Base-by-base conservation (phyloP, 1,140 invertebrate species). In the Holotrichia oblita region DNA sequence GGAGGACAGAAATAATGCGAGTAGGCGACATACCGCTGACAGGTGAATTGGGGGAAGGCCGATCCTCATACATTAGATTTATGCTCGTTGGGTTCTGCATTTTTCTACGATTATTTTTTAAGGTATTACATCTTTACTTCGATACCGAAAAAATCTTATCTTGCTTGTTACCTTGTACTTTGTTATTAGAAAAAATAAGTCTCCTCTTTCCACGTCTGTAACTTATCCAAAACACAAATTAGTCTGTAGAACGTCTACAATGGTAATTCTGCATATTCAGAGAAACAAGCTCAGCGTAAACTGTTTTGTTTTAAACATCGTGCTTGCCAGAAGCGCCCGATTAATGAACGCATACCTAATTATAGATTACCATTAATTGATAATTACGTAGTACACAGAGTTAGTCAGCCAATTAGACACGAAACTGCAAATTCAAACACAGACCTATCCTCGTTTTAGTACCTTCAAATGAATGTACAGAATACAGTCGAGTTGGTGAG, bases 281-380 rank as follows among this genome's bases (percentile, higher is more conserved):
- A 55, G 12, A 17, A 55, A 17, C 48, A 55, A 55, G 27, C 17
- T 55, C 48, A 55, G 17, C 2, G 12, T n/a, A 55, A 55, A 55
- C n/a, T 55, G 48, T 55, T 55, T 55, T n/a, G n/a, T 55, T 55
- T 55, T 14, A 2, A n/a, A 55, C 48, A 7, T 6, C 12, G 27
- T 55, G 14, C n/a, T 7, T 55, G 48, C 12, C 48, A 17, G 48
- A 14, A 55, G n/a, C 48, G 3, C 14, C 12, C 48, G 6, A 55
- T 17, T 55, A 55, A 55, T 55, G 48, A 55, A 55, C 17, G 17
- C 17, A 55, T 55, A 55, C 48, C 17, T 55, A 55, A 55, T 55
- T 55, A 55, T 55, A 55, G 14, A 55, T 55, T 55, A 55, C 14
- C 48, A 55, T 55, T 55, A 55, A 55, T 55, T 55, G 48, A 55